phyloP scores from a whole-genome alignment of 2,888 invertebrate genomes.

The Hypomecis atomaria region DNA sequence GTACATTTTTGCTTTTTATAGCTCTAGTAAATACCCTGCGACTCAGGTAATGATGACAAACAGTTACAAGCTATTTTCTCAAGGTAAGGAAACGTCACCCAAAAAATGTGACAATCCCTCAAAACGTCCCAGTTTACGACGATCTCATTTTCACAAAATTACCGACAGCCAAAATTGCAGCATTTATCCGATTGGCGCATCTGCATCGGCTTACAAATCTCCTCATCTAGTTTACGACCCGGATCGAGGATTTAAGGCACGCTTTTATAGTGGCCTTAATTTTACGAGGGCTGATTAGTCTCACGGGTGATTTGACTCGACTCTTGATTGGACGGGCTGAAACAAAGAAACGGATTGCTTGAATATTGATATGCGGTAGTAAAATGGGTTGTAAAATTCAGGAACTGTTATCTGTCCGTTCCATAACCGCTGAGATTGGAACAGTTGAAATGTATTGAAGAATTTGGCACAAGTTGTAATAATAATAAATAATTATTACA shows the following conservation, averaged over 20 bases:
- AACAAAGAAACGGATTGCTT: constrained; percentile 27
- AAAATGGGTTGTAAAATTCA: constrained; percentile 2
- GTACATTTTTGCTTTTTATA: no score
- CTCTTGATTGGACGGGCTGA: constrained; percentile 36
- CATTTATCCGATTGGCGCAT: constrained; percentile 61
- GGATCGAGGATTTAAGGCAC: constrained; percentile 54
- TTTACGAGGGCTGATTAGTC: constrained; percentile 65
- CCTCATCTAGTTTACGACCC: constrained; percentile 67
- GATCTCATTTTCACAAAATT: constrained; percentile 56
- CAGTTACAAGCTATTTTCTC: no score
- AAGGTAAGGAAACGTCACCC: background rate
- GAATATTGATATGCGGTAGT: constrained; percentile 38
- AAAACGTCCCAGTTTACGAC: constrained; percentile 36
- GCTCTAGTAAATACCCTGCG: no score
- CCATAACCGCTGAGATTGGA: no score
- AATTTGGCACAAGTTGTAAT: no score
- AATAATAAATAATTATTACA: no score
- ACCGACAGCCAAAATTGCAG: constrained; percentile 55
- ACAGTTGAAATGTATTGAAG: no score
- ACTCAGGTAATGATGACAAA: no score
- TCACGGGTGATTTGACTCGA: constrained; percentile 36
- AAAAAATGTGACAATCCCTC: constrained; percentile 29
- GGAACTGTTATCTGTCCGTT: background rate
- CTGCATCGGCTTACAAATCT: constrained; percentile 64
- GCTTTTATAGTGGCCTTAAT: constrained; percentile 65